Evolutionary conservation across 2,113 vertebrate genomes (phyloP), one percentile per base, ranked within the genome.

Genomic region (Chauna torquata): DNA sequence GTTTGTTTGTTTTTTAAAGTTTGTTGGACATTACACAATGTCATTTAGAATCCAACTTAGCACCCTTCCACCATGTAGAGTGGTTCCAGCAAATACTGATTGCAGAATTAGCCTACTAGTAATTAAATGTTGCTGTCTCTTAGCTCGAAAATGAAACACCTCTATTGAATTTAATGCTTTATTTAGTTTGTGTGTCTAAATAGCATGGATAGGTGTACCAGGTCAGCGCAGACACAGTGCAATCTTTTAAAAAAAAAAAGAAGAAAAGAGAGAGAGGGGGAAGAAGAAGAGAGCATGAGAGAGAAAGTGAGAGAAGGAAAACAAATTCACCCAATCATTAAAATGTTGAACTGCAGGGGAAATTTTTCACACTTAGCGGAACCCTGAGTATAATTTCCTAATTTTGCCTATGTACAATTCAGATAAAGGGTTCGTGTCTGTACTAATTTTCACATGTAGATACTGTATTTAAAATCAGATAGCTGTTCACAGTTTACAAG

Each of bases 81-180:
- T 79, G 30, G 38, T 52, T 82, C 55, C 83, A 86, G 49, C 57
- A 65, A 82, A 55, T 82, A 69, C 82, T 55, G 82, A 79, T 54
- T 87, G 75, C 57, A 72, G 74, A 75, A 94, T 87, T 94, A 81
- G 57, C 66, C 70, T 85, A 34, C 68, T 72, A n/a, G 52, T 95
- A 94, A 93, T 94, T 90, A 91, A 88, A 86, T 42, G 49, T 27
- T 94, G 84, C 70, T 92, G 55, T 36, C 55, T 95, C 54, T 80
- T 59, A 71, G 47, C 34, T 86, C 84, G 88, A 81, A 94, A 93
- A 92, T 88, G 9, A 95, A 94, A 83, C 45, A 88, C 44, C 61
- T 85, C 66, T 66, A 15, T 14, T 65, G 90, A 90, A 90, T 87
- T 42, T 59, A 69, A 58, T 78, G 22, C 47, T 90, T 88, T 74